Percentiles rank a stretch among this genome's conserved stretches.
Evolutionary conservation across 1,140 invertebrate genomes (phyloP).

Genomic region (Ephestia elutella): DNA sequence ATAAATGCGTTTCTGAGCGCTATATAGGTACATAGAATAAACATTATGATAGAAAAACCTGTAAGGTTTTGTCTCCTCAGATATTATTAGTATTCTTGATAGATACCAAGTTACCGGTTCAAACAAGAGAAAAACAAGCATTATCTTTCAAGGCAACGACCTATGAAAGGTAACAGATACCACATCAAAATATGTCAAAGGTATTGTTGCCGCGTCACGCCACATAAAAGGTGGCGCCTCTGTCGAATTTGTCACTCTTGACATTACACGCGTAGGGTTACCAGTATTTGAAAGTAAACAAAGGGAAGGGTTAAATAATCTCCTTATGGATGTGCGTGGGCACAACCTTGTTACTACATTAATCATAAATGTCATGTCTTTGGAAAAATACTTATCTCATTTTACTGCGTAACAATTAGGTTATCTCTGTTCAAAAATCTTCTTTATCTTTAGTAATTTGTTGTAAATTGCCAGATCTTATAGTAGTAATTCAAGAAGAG

Average conservation of each 20-base stretch:
- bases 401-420: no score
- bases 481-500: no score
- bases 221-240: background rate
- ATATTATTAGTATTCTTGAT: background rate
- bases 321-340: background rate
- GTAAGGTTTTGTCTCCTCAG: background rate
- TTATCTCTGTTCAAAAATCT: no score
- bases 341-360: background rate
- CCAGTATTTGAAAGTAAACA: background rate
- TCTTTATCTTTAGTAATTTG: no score
- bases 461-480: no score
- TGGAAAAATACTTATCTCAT: no score
- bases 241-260: background rate
- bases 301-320: background rate
- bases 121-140: background rate
- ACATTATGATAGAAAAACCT: background rate
- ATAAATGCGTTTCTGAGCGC: background rate
- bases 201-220: background rate
- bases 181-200: background rate
- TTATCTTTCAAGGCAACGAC: background rate
- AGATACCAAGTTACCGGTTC: background rate
- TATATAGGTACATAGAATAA: background rate
- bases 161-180: background rate
- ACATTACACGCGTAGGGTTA: background rate
- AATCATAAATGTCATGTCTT: no score